Evolutionary conservation across 2,113 vertebrate species (phyloP).

Genomic region (Narcine bancroftii): DNA sequence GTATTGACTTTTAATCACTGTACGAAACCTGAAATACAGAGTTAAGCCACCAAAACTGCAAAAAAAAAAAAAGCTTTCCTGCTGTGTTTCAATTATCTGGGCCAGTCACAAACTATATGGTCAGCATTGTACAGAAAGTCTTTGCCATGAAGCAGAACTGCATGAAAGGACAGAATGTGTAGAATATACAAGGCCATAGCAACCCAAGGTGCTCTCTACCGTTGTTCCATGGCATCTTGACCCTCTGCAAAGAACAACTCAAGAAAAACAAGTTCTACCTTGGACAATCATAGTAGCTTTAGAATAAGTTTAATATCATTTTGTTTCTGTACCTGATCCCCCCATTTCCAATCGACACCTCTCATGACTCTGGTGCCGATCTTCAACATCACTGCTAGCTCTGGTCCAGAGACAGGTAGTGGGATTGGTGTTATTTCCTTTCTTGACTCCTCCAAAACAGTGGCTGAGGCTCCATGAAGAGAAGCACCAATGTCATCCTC

Average conservation of each 20-base stretch:
- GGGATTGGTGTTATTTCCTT: constrained; percentile 77
- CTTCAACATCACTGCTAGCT: constrained; percentile 97
- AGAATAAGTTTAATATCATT: neutral
- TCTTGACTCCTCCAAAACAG: constrained; percentile 87
- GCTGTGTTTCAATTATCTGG: neutral
- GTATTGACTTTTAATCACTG: neutral
- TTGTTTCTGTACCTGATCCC: constrained; percentile 73
- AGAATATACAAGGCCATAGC: neutral
- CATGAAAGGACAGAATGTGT: neutral
- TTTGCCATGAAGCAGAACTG: neutral
- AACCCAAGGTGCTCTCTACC: neutral
- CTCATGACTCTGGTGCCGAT: constrained; percentile 93
- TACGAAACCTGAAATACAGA: neutral
- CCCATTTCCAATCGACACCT: constrained; percentile 98
- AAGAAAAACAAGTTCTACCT: neutral
- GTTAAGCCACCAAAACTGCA: neutral
- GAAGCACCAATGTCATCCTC: constrained; percentile 76
- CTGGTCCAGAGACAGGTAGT: constrained; percentile 84
- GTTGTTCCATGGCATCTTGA: neutral
- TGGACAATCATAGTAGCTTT: neutral
- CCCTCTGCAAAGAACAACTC: neutral
- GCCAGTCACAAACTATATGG: no score
- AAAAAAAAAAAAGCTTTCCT: neutral
- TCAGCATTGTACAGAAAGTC: neutral
- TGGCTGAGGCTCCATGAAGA: constrained; percentile 77